These are phyloP conservation scores for Panonychus citri DNA, from an alignment of 1,140 invertebrate genomes.

Conservation along the genomic window DNA sequence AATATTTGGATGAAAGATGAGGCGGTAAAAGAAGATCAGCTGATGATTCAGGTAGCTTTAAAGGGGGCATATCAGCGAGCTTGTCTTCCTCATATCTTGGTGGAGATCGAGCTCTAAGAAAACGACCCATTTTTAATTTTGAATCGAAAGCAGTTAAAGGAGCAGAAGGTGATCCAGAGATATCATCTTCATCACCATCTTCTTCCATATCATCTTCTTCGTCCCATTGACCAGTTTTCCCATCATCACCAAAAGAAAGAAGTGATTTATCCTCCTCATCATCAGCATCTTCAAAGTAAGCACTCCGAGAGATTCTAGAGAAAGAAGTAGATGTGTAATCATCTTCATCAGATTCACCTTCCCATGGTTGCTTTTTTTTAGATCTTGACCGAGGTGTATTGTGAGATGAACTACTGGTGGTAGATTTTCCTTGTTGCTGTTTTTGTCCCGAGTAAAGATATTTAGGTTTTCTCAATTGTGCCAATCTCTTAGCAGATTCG, in stretches of 20 bases:
- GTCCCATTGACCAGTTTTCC: neutral
- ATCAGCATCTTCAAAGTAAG: constrained; percentile 3
- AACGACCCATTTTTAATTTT: constrained; percentile 14
- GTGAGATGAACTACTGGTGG: neutral
- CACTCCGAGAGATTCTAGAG: neutral
- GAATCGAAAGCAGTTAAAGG: neutral
- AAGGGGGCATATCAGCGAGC: constrained; percentile 35
- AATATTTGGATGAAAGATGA: constrained; percentile 31
- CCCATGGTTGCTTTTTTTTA: neutral
- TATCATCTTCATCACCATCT: constrained; percentile 1
- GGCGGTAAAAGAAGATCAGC: constrained; percentile 59
- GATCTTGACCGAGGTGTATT: neutral
- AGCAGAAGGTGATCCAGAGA: neutral
- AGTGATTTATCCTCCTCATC: neutral
- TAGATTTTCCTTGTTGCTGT: too few relatives aligned
- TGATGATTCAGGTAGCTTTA: constrained; percentile 60
- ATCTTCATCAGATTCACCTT: neutral
- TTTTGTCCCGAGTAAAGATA: constrained; percentile 2
- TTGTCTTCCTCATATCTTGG: constrained; percentile 19
- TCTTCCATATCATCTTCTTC: neutral
- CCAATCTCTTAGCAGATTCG: constrained; percentile 5
- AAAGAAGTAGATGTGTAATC: neutral
- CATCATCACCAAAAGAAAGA: neutral
- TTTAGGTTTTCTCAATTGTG: neutral
- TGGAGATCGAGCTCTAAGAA: constrained; percentile 43